These are phyloP conservation scores for Acanthoscelides obtectus DNA, from an alignment of 2,888 invertebrate species.

Conservation along the genomic window DNA sequence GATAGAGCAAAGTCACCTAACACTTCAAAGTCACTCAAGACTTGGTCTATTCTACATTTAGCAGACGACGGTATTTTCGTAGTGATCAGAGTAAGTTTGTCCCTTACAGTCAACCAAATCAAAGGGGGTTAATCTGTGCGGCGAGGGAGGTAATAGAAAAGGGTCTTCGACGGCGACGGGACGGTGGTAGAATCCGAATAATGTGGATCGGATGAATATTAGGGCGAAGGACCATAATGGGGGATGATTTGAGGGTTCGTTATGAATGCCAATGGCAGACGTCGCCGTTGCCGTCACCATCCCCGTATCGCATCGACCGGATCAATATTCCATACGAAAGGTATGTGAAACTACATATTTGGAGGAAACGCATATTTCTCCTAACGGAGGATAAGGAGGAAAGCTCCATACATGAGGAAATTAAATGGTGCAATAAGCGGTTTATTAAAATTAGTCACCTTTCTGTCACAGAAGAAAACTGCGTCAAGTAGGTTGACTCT, in stretches of 20 bases:
- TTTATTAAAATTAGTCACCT: too few species aligned
- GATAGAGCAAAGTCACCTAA: background rate
- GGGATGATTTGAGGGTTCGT: background rate
- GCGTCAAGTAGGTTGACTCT: too few species aligned
- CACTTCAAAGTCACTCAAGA: background rate
- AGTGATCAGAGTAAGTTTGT: background rate
- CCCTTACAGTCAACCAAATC: background rate
- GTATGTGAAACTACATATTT: background rate
- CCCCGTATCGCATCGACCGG: too few species aligned
- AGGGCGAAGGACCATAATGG: background rate
- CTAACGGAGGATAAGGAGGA: background rate
- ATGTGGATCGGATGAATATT: background rate
- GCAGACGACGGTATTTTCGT: background rate
- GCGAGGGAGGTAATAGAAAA: background rate
- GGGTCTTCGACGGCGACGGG: background rate
- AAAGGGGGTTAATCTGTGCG: background rate
- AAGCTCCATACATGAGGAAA: background rate
- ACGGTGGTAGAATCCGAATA: background rate
- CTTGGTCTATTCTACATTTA: background rate
- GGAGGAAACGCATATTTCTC: background rate
- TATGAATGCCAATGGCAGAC: background rate
- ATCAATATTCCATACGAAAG: background rate
- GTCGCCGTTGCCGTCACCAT: too few species aligned
- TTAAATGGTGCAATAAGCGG: too few species aligned
- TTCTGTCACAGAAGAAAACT: too few species aligned